Evolutionary conservation across 2,797 vertebrate species (phyloP).

Genomic region (Danio kyathit): DNA sequence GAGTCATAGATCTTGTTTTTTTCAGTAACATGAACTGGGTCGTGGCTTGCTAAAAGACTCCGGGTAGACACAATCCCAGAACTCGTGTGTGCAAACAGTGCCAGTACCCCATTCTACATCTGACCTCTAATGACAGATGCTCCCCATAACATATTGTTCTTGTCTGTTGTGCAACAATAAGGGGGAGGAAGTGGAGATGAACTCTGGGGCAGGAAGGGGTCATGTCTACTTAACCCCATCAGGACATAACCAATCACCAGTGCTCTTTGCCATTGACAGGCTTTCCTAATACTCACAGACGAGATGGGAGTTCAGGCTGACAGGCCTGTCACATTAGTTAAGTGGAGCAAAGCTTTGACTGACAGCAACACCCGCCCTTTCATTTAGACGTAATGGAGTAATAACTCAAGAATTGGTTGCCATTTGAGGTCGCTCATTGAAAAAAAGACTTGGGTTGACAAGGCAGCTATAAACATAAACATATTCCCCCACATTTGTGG

Average conservation of each 20-base stretch:
- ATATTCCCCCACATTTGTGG: slow-evolving; percentile 55
- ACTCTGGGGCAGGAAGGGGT: slow-evolving; percentile 74
- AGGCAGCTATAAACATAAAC: slow-evolving; percentile 54
- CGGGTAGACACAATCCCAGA: neutral
- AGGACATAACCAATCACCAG: slow-evolving; percentile 79
- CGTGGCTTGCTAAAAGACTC: slow-evolving; percentile 37
- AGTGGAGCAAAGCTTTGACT: slow-evolving; percentile 58
- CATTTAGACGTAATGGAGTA: slow-evolving; percentile 43
- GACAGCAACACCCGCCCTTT: slow-evolving; percentile 53
- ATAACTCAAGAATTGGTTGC: slow-evolving; percentile 34
- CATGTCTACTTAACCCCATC: slow-evolving; percentile 83
- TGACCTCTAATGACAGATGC: slow-evolving; percentile 70
- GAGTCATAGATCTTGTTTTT: slow-evolving; percentile 58
- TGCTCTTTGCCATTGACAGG: slow-evolving; percentile 69
- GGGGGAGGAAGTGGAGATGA: slow-evolving; percentile 78
- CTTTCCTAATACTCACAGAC: slow-evolving; percentile 50
- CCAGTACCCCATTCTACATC: slow-evolving; percentile 60
- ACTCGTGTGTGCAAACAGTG: slow-evolving; percentile 72
- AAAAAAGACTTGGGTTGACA: slow-evolving; percentile 63
- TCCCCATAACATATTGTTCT: slow-evolving; percentile 71
- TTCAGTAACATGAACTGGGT: slow-evolving; percentile 53
- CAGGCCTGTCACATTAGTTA: slow-evolving; percentile 60
- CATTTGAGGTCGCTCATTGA: slow-evolving; percentile 21
- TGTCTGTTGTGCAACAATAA: slow-evolving; percentile 73
- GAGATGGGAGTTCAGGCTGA: slow-evolving; percentile 52